phyloP scores from a whole-genome alignment of 2,113 vertebrate species.

The Onychostruthus taczanowskii region DNA sequence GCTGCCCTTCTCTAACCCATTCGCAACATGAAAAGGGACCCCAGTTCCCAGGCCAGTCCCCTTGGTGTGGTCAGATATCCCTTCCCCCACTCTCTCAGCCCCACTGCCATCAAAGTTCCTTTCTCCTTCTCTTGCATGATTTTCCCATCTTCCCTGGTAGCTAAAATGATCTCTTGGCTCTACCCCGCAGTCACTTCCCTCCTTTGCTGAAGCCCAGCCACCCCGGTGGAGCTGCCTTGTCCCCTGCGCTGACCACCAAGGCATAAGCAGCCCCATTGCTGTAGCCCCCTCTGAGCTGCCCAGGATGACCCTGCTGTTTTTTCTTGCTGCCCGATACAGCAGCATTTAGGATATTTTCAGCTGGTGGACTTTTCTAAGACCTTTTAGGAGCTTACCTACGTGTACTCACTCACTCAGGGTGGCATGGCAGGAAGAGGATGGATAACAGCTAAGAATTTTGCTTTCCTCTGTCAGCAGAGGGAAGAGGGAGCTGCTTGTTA shows the following conservation, averaged over 20 bases:
- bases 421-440: not conserved
- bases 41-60: fast-evolving
- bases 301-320: not conserved
- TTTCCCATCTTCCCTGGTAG: not conserved
- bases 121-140: fast-evolving
- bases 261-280: fast-evolving
- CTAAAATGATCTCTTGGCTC: not conserved
- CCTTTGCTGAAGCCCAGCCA: too few relatives aligned
- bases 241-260: fast-evolving
- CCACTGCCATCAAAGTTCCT: not conserved
- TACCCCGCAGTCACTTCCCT: fast-evolving
- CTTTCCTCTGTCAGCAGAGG: not conserved
- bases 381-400: not conserved
- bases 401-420: not conserved
- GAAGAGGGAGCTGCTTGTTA: not conserved
- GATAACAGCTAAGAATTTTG: not conserved
- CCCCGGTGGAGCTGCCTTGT: fast-evolving
- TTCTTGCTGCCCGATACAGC: not conserved
- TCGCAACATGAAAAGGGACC: fast-evolving
- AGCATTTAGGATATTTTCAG: not conserved
- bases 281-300: not conserved
- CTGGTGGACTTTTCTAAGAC: not conserved
- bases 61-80: not conserved
- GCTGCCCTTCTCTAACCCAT: not conserved
- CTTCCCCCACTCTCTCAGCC: fast-evolving